A percentile compares a stretch with the other conserved stretches of the same genome.
Conservation (phyloP, 2,797 vertebrate genomes). For the Paedocypris micromegethes region DNA sequence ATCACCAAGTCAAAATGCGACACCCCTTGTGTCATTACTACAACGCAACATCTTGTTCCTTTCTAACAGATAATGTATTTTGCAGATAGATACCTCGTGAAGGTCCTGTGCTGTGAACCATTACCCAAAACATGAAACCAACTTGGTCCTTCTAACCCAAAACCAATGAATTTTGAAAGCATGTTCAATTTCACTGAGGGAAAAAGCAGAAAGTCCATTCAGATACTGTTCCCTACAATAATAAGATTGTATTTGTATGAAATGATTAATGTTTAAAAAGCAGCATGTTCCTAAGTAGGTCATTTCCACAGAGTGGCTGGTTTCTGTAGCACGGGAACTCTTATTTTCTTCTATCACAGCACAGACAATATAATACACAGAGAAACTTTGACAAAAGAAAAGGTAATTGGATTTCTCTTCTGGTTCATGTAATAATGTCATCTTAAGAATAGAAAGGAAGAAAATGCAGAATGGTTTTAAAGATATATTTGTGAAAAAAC, state of each 20-base stretch:
- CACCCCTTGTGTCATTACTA: too few species aligned
- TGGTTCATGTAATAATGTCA: neutral
- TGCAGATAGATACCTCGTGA: too few species aligned
- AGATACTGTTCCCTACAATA: neutral
- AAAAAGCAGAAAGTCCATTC: neutral
- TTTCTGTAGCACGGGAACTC: constrained; percentile 3
- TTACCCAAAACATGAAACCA: neutral
- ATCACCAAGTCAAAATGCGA: too few species aligned
- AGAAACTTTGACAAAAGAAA: neutral
- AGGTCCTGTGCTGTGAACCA: neutral
- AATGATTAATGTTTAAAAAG: constrained; percentile 46
- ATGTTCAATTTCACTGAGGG: neutral
- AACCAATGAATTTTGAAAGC: constrained; percentile 5
- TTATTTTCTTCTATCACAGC: neutral
- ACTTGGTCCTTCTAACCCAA: neutral
- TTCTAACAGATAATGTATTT: too few species aligned
- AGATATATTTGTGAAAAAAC: too few species aligned
- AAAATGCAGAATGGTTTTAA: too few species aligned
- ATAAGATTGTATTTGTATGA: constrained; percentile 28
- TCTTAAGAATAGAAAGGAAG: too few species aligned
- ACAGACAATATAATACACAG: neutral
- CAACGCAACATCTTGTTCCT: too few species aligned
- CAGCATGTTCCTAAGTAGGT: constrained; percentile 40
- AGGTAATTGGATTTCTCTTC: neutral
- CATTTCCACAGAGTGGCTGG: constrained; percentile 31